These are phyloP conservation scores for Hypena proboscidalis DNA, from an alignment of 2,888 invertebrate genomes.

Conservation along the genomic window DNA sequence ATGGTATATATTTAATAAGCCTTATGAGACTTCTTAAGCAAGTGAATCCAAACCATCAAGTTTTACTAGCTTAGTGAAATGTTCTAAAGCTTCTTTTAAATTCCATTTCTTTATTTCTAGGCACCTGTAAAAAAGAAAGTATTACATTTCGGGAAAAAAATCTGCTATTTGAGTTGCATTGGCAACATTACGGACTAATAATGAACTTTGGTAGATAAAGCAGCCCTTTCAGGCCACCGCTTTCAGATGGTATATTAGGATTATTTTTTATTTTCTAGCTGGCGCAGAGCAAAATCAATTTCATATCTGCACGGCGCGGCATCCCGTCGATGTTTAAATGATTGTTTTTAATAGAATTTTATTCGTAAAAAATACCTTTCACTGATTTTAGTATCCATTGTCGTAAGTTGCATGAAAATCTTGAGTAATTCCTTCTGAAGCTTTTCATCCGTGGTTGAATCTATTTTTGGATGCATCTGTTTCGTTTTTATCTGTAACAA, in stretches of 20 bases:
- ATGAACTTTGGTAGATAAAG: no score
- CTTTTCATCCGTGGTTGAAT: conserved; percentile 60
- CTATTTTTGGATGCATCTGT: conserved; percentile 57
- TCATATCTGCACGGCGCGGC: no score
- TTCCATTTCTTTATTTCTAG: conserved; percentile 88
- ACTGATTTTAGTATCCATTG: conserved; percentile 53
- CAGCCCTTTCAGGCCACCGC: no score
- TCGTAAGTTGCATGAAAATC: conserved; percentile 68
- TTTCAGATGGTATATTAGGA: no score
- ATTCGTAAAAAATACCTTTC: no score
- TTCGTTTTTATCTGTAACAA: conserved; percentile 56
- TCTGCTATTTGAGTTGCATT: no score
- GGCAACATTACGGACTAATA: no score
- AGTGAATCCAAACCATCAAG: conserved; percentile 53
- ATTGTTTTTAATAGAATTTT: no score
- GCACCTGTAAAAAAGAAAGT: conserved; percentile 79
- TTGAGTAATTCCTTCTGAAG: conserved; percentile 57
- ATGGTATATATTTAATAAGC: background rate
- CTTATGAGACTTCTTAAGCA: conserved; percentile 15
- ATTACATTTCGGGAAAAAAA: no score
- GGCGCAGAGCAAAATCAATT: no score
- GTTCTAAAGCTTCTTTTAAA: conserved; percentile 70
- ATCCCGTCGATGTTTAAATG: no score
- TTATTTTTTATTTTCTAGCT: no score
- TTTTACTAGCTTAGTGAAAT: conserved; percentile 63